Percentiles rank a stretch among this genome's conserved stretches.
These are phyloP conservation scores for Psylliodes chrysocephalus DNA, from an alignment of 2,888 invertebrate species.

Conservation along the genomic window DNA sequence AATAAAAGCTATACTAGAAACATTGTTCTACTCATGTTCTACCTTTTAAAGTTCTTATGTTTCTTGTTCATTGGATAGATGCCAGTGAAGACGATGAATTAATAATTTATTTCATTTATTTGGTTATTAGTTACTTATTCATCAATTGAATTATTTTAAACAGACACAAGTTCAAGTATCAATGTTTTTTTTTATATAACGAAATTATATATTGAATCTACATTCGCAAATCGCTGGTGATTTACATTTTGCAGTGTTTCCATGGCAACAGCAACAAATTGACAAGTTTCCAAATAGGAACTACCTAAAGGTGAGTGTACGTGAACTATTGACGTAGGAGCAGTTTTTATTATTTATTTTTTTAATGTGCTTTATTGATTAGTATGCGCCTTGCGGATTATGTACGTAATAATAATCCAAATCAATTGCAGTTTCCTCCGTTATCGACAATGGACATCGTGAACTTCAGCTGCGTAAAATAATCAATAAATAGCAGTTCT, in stretches of 20 bases:
- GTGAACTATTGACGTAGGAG: neutral
- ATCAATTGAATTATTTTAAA: too few species aligned
- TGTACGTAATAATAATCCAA: constrained; percentile 30
- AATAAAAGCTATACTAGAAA: neutral
- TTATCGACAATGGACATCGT: constrained; percentile 43
- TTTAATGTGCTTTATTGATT: constrained; percentile 37
- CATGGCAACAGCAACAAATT: constrained; percentile 32
- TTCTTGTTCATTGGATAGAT: neutral
- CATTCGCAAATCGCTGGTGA: too few species aligned
- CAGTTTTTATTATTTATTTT: constrained; percentile 27
- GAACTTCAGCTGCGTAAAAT: constrained; percentile 43
- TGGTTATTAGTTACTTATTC: too few species aligned
- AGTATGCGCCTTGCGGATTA: constrained; percentile 41
- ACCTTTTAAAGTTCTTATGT: neutral
- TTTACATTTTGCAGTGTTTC: constrained; percentile 19
- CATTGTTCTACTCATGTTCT: neutral
- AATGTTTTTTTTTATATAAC: too few species aligned
- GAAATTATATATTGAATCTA: too few species aligned
- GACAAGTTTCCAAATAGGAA: neutral
- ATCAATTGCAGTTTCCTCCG: constrained; percentile 45
- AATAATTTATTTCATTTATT: too few species aligned
- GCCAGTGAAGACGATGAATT: too few species aligned
- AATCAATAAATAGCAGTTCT: constrained; percentile 48
- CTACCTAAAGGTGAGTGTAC: neutral
- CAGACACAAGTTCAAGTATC: too few species aligned